Conservation (phyloP, 2,113 vertebrate species). For the Sceloporus undulatus region DNA sequence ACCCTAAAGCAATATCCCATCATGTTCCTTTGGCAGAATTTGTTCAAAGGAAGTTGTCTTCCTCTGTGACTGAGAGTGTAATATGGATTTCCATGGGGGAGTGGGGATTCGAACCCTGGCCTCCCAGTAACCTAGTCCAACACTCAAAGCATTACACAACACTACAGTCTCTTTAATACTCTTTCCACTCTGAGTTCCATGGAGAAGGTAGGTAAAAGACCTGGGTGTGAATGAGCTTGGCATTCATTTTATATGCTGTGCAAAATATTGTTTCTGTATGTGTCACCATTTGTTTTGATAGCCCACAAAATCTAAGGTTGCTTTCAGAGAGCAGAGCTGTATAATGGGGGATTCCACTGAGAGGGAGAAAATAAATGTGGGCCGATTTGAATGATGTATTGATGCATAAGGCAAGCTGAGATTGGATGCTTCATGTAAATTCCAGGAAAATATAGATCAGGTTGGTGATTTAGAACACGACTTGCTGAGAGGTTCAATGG, state of each 20-base stretch:
- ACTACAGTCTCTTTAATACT: too few relatives aligned
- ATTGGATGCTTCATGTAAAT: background rate
- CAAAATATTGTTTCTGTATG: background rate
- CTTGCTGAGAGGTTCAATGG: background rate
- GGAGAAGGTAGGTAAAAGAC: too few relatives aligned
- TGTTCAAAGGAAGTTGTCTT: too few relatives aligned
- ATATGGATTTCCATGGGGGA: too few relatives aligned
- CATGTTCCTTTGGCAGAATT: too few relatives aligned
- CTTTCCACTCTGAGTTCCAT: background rate
- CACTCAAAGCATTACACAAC: too few relatives aligned
- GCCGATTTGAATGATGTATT: background rate
- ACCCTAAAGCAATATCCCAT: too few relatives aligned
- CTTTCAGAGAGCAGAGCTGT: background rate
- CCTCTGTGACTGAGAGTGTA: too few relatives aligned
- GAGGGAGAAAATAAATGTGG: background rate
- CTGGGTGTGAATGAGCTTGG: background rate
- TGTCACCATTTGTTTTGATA: conserved; percentile 14
- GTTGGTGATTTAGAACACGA: conserved; percentile 13
- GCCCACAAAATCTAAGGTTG: background rate
- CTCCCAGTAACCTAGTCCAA: too few relatives aligned
- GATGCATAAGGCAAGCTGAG: background rate
- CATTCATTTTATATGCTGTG: background rate
- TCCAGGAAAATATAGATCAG: conserved; percentile 13
- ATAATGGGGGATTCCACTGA: background rate
- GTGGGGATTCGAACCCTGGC: too few relatives aligned